A percentile compares a stretch with the other conserved stretches of the same genome.
These are phyloP conservation scores for Papio anubis DNA, from an alignment of 2,113 vertebrate genomes.

Conservation along the genomic window DNA sequence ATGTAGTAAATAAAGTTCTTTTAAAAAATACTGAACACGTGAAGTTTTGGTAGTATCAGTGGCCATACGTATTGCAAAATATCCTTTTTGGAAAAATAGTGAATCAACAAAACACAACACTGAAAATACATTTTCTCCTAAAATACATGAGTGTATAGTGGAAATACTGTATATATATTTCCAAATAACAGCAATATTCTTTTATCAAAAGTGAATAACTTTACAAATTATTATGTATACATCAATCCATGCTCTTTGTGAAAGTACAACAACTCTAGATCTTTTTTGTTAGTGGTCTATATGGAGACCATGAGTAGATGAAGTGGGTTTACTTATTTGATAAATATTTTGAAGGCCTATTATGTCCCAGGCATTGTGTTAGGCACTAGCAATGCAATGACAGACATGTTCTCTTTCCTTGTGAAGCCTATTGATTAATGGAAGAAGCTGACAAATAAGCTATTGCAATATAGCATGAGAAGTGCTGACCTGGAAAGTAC, in stretches of 20 bases:
- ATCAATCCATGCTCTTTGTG: background rate
- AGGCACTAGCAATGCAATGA: background rate
- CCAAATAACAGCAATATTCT: slow-evolving; percentile 7
- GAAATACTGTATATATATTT: background rate
- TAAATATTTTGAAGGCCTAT: background rate
- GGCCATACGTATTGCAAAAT: slow-evolving; percentile 7
- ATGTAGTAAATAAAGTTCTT: slow-evolving; percentile 17
- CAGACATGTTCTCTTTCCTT: background rate
- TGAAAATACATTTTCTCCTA: background rate
- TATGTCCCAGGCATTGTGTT: background rate
- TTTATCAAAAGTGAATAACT: background rate
- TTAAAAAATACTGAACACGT: slow-evolving; percentile 46
- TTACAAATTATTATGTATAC: background rate
- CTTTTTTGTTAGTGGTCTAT: background rate
- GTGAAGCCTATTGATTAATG: background rate
- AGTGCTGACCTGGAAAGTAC: background rate
- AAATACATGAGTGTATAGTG: background rate
- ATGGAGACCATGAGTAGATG: background rate
- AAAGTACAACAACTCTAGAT: background rate
- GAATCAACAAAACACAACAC: background rate
- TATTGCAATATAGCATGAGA: background rate
- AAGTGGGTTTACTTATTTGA: background rate
- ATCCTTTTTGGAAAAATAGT: slow-evolving; percentile 14
- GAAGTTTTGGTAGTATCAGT: slow-evolving; percentile 27
- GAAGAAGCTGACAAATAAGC: background rate